Percentiles rank a stretch among this genome's conserved stretches.
These are phyloP conservation scores for Bubalus kerabau DNA, from an alignment of 2,113 vertebrate species.

Conservation along the genomic window DNA sequence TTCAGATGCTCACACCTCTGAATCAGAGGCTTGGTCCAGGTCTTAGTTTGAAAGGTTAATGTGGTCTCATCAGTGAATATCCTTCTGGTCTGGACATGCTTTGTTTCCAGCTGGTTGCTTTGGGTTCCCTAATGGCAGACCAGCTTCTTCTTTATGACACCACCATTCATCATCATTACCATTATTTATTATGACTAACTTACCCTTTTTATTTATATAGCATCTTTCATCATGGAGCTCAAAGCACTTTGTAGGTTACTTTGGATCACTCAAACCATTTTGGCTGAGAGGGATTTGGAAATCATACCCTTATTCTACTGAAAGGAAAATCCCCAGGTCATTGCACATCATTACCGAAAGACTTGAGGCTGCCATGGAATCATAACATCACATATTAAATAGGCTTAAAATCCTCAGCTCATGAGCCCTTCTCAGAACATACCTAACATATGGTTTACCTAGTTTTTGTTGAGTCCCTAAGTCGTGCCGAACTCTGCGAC, in stretches of 20 bases:
- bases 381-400: not conserved
- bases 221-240: not conserved
- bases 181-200: conserved; percentile 38
- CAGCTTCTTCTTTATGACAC: conserved; percentile 41
- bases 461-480: not conserved
- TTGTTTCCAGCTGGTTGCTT: conserved; percentile 35
- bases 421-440: not conserved
- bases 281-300: not conserved
- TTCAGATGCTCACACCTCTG: not conserved
- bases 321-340: not conserved
- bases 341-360: not conserved
- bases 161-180: conserved; percentile 27
- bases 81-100: not conserved
- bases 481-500: not conserved
- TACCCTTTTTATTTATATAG: not conserved
- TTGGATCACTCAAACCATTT: not conserved
- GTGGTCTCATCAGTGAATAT: not conserved
- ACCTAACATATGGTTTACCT: not conserved
- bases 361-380: not conserved
- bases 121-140: not conserved
- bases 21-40: not conserved
- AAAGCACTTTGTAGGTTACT: not conserved
- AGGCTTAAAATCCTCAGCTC: not conserved
- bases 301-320: not conserved
- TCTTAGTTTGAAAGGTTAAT: not conserved